Evolutionary conservation across 2,113 vertebrate genomes (phyloP).

Genomic region (Crotophaga sulcirostris): DNA sequence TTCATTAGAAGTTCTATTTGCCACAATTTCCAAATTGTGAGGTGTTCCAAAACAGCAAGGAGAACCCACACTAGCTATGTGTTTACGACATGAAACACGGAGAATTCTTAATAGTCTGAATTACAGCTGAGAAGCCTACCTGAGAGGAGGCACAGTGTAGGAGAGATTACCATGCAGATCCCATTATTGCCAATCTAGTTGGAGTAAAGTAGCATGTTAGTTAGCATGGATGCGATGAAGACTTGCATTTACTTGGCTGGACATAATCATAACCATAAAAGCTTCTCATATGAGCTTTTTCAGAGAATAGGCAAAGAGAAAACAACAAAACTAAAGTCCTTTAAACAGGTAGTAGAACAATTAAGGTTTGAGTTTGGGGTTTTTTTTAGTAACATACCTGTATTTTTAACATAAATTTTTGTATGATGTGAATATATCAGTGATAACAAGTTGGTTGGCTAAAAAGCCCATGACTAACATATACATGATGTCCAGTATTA

Average conservation of each 20-base stretch:
- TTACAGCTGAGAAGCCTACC: neutral
- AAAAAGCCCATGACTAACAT: neutral
- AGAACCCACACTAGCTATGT: neutral
- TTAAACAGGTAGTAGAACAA: neutral
- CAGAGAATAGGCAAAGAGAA: neutral
- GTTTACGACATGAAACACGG: neutral
- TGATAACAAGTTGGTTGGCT: neutral
- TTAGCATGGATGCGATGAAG: neutral
- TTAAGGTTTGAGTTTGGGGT: fast-evolving
- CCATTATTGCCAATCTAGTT: neutral
- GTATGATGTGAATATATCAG: neutral
- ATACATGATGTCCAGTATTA: neutral
- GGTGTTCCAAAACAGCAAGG: neutral
- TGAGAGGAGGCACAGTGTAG: neutral
- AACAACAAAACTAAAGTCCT: neutral
- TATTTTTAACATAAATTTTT: neutral
- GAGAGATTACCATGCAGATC: neutral
- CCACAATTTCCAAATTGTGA: neutral
- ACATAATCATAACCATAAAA: neutral
- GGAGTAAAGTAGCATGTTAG: neutral
- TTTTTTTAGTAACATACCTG: neutral
- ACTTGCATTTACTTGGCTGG: neutral
- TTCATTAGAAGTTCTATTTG: neutral
- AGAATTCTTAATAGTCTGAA: neutral
- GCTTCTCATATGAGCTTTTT: neutral